Evolutionary conservation across 1,140 invertebrate species (phyloP).

Genomic region (Pygmarrhopalites habei): DNA sequence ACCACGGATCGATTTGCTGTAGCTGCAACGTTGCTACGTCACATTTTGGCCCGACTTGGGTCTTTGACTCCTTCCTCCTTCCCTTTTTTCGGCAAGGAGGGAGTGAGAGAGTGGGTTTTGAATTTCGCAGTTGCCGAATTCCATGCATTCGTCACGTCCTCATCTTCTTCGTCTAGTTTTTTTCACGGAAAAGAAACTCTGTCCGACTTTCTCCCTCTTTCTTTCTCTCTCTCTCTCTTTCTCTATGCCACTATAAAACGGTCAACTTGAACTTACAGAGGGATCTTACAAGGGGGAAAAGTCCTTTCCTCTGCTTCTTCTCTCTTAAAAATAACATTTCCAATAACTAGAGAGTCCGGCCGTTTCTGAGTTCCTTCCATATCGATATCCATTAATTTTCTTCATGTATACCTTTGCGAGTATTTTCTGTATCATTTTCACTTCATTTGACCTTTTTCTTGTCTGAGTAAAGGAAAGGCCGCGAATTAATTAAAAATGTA

Average conservation of each 20-base stretch:
- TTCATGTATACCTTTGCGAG: too few relatives aligned
- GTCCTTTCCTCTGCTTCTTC: not conserved
- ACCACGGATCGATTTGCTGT: constrained; percentile 28
- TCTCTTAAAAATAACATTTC: too few relatives aligned
- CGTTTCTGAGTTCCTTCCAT: too few relatives aligned
- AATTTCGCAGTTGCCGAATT: not conserved
- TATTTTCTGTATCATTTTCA: too few relatives aligned
- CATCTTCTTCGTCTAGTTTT: not conserved
- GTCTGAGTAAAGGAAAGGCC: too few relatives aligned
- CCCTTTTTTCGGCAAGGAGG: constrained; percentile 1
- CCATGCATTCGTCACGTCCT: not conserved
- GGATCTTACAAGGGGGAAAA: not conserved
- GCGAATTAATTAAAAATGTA: too few relatives aligned
- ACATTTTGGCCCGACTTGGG: constrained; percentile 20
- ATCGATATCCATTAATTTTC: too few relatives aligned
- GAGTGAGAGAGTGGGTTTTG: not conserved
- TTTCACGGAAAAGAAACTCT: too few relatives aligned
- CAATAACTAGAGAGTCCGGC: too few relatives aligned
- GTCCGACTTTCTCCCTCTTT: too few relatives aligned
- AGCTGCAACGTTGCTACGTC: constrained; percentile 29
- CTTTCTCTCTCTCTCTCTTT: too few relatives aligned
- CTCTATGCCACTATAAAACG: constrained; percentile 9
- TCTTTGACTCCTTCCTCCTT: constrained; percentile 29
- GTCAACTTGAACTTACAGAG: constrained; percentile 22
- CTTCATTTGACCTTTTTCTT: too few relatives aligned